Conservation (phyloP, 2,797 vertebrate species). For the Alcedo atthis region DNA sequence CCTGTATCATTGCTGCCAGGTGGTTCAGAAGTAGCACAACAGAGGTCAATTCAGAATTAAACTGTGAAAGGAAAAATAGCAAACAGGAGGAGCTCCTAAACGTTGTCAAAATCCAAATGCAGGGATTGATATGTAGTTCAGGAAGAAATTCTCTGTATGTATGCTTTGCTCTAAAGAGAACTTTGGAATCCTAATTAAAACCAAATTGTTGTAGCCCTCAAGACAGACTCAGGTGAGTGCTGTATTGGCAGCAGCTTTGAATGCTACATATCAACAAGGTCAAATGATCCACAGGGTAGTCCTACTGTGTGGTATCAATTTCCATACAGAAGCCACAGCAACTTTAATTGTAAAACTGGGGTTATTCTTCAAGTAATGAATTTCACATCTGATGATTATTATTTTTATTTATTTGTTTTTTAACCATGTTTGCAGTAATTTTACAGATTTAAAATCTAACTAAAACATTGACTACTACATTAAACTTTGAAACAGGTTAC, state of each 20-base stretch:
- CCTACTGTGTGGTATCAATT: background rate
- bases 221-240: background rate
- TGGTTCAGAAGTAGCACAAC: background rate
- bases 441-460: constrained; percentile 13
- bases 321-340: background rate
- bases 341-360: background rate
- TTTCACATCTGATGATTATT: background rate
- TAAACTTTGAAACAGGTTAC: background rate
- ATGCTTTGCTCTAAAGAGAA: background rate
- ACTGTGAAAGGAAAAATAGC: background rate
- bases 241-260: background rate
- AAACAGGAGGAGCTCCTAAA: background rate
- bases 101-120: background rate
- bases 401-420: constrained; percentile 10
- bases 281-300: background rate
- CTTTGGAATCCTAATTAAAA: background rate
- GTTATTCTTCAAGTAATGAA: background rate
- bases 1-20: background rate
- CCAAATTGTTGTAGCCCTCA: background rate
- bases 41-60: background rate
- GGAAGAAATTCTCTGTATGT: background rate
- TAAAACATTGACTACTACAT: background rate
- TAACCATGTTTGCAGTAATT: constrained; percentile 3
- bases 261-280: background rate
- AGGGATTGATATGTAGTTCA: background rate